Percentiles rank a stretch among this genome's conserved stretches.
Conservation (phyloP, 2,113 vertebrate species). For the Burhinus oedicnemus region DNA sequence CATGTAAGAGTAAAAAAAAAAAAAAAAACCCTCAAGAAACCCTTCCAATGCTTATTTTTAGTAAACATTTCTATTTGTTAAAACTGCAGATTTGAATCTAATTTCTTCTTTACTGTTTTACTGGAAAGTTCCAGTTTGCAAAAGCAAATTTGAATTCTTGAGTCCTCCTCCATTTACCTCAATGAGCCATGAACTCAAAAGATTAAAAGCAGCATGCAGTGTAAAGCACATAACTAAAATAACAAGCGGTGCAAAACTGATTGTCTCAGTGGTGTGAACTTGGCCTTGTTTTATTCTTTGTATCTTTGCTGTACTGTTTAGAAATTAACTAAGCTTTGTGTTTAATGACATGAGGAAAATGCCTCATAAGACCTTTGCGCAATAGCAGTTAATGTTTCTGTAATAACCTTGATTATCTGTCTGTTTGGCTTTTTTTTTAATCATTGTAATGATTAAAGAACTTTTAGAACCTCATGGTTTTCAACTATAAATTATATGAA, state of each 20-base stretch:
- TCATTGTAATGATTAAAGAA: not conserved
- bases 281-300: not conserved
- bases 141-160: not conserved
- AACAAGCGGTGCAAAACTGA: not conserved
- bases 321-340: constrained; percentile 26
- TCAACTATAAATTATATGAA: not conserved
- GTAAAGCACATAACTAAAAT: not conserved
- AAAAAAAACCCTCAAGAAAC: not conserved
- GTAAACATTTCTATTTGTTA: not conserved
- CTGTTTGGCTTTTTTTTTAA: not conserved
- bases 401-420: not conserved
- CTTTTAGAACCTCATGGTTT: not conserved
- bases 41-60: not conserved
- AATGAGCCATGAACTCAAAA: not conserved
- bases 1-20: not conserved
- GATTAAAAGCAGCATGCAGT: not conserved
- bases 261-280: not conserved
- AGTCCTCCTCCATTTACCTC: not conserved
- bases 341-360: constrained; percentile 32
- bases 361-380: not conserved
- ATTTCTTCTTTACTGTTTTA: not conserved
- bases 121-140: not conserved
- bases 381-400: not conserved
- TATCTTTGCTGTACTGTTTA: not conserved
- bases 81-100: not conserved